Conservation (phyloP, 2,888 invertebrate species). For the Nesidiocoris tenuis region DNA sequence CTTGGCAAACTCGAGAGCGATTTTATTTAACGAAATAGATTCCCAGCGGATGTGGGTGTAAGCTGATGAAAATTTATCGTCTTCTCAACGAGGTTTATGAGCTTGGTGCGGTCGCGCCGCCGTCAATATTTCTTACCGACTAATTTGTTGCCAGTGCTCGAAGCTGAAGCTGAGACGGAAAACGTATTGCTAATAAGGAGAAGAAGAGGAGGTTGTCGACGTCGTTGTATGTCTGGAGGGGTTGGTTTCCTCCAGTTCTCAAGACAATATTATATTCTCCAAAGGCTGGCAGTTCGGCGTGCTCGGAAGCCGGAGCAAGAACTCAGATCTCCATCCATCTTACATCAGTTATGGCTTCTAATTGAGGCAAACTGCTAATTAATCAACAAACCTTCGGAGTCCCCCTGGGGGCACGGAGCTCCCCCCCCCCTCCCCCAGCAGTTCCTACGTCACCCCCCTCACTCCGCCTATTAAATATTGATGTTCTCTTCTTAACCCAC, state of each 20-base stretch:
- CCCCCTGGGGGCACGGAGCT: conserved; percentile 35
- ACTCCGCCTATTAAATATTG: conserved; percentile 43
- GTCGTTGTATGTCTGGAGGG: conserved; percentile 45
- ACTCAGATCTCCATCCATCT: conserved; percentile 48
- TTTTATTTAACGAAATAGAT: neutral
- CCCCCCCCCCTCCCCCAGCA: conserved; percentile 24
- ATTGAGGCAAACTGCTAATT: conserved; percentile 49
- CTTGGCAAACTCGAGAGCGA: neutral
- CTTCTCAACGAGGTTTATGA: conserved; percentile 29
- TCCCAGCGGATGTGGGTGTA: neutral
- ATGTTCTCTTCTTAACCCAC: conserved; percentile 38
- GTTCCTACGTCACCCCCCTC: neutral
- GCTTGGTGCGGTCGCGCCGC: conserved; percentile 40
- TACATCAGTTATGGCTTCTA: conserved; percentile 49
- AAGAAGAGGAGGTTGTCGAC: conserved; percentile 11
- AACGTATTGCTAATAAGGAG: conserved; percentile 33
- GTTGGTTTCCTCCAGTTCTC: conserved; percentile 36
- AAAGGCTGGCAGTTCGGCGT: neutral
- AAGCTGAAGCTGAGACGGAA: conserved; percentile 6
- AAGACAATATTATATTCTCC: conserved; percentile 48
- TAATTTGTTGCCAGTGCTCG: conserved; percentile 37
- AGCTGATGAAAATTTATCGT: conserved; percentile 44
- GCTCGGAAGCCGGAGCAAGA: conserved; percentile 16
- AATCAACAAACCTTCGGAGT: conserved; percentile 47
- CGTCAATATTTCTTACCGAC: conserved; percentile 44